Evolutionary conservation across 1,140 invertebrate species (phyloP).

Genomic region (Coelopa frigida): DNA sequence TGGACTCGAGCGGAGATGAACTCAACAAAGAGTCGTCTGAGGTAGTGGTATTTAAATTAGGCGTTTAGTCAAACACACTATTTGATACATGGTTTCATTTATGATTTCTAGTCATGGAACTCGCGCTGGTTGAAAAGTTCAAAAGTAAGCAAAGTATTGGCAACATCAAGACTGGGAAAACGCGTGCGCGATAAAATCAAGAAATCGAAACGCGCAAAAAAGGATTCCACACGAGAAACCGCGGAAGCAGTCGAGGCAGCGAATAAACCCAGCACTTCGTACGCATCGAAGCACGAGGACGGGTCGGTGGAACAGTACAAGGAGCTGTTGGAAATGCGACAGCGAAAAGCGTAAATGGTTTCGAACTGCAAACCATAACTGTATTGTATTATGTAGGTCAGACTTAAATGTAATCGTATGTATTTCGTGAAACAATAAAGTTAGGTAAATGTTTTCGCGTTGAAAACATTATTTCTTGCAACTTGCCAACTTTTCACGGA

Average conservation of each 20-base stretch:
- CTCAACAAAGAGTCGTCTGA: conserved; percentile 22
- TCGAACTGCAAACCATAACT: too few species aligned
- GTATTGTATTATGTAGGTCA: too few species aligned
- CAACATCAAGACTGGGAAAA: conserved; percentile 49
- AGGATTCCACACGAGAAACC: conserved; percentile 13
- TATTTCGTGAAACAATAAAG: too few species aligned
- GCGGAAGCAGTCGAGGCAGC: conserved; percentile 16
- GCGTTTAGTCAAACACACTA: background rate
- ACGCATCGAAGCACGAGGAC: conserved; percentile 36
- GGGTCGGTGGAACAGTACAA: conserved; percentile 41
- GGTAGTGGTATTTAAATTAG: conserved; percentile 12
- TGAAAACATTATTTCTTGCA: too few species aligned
- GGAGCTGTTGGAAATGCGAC: conserved; percentile 33
- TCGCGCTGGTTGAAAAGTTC: conserved; percentile 46
- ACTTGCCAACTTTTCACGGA: too few species aligned
- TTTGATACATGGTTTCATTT: background rate
- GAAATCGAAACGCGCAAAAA: conserved; percentile 47
- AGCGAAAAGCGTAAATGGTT: conserved; percentile 25
- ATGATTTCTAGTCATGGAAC: conserved; percentile 32
- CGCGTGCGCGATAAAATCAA: conserved; percentile 53
- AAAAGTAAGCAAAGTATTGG: conserved; percentile 52
- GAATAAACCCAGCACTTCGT: conserved; percentile 15
- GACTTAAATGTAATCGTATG: too few species aligned
- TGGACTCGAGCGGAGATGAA: conserved; percentile 40
- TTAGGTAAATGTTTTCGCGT: too few species aligned